These are phyloP conservation scores for Rhynchopsitta pachyrhyncha DNA, from an alignment of 2,113 vertebrate genomes.

Conservation along the genomic window DNA sequence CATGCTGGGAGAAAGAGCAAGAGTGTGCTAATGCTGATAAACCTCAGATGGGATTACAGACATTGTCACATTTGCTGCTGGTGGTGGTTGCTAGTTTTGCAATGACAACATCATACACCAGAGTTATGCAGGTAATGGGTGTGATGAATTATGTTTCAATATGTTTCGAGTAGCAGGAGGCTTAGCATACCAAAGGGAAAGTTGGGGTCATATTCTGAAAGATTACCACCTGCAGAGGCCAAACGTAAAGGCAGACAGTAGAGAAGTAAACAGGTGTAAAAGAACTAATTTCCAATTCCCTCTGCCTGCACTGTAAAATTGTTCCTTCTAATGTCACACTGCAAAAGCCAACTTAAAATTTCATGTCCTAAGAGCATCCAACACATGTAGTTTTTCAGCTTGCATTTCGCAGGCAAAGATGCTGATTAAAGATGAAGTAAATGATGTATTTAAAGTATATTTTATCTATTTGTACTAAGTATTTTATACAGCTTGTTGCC, in stretches of 20 bases:
- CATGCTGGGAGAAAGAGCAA: not conserved
- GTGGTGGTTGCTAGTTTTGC: not conserved
- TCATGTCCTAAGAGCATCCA: not conserved
- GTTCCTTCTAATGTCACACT: not conserved
- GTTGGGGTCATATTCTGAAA: constrained; percentile 10
- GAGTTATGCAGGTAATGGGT: not conserved
- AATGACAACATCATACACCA: not conserved
- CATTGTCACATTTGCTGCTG: not conserved
- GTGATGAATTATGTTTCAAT: not conserved
- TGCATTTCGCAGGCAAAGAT: not conserved
- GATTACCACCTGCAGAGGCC: constrained; percentile 28
- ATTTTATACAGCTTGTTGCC: not conserved
- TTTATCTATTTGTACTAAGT: not conserved
- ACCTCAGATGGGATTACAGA: not conserved
- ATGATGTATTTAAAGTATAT: not conserved
- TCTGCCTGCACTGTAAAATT: not conserved
- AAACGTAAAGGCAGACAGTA: not conserved
- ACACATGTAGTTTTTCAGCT: not conserved
- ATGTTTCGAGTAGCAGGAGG: not conserved
- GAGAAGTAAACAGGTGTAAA: not conserved
- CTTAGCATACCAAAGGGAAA: constrained; percentile 8
- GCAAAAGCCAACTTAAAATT: not conserved
- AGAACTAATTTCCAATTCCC: constrained; percentile 17
- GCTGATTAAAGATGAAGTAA: not conserved
- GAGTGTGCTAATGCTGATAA: not conserved